A percentile compares a stretch with the other conserved stretches of the same genome.
phyloP scores from a whole-genome alignment of 2,113 vertebrate genomes.

The Chaetops frenatus region DNA sequence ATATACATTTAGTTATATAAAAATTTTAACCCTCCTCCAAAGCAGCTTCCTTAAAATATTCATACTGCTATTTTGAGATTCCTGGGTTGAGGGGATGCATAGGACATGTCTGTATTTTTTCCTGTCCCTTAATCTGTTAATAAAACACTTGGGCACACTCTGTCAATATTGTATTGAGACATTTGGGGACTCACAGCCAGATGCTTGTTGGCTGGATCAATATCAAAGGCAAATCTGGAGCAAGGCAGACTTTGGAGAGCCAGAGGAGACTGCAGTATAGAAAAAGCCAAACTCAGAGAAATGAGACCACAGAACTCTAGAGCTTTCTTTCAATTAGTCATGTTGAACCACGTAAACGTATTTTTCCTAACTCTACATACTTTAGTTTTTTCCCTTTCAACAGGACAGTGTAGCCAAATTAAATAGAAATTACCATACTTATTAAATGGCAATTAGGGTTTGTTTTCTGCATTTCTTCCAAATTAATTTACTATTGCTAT shows the following conservation, averaged over 20 bases:
- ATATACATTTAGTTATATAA: not conserved
- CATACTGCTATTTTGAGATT: not conserved
- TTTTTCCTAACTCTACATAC: not conserved
- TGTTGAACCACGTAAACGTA: not conserved
- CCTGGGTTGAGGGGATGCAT: not conserved
- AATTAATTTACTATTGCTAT: constrained; percentile 50
- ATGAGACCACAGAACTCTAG: not conserved
- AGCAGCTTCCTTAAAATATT: not conserved
- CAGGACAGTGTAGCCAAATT: constrained; percentile 22
- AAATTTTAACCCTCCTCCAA: not conserved
- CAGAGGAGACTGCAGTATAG: not conserved
- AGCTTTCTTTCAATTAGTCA: constrained; percentile 9
- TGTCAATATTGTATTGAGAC: constrained; percentile 10
- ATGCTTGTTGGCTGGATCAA: constrained; percentile 13
- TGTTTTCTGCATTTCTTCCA: constrained; percentile 41
- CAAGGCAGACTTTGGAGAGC: not conserved
- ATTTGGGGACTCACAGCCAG: not conserved
- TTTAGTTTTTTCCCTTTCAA: not conserved
- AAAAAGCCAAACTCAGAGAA: not conserved
- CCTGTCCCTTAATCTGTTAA: not conserved
- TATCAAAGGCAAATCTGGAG: constrained; percentile 34
- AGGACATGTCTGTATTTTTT: not conserved
- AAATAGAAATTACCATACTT: constrained; percentile 51
- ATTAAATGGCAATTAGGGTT: constrained; percentile 53
- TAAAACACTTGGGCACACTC: not conserved